Conservation (phyloP, 2,888 invertebrate genomes). For the Gisinianus flammeolus region DNA sequence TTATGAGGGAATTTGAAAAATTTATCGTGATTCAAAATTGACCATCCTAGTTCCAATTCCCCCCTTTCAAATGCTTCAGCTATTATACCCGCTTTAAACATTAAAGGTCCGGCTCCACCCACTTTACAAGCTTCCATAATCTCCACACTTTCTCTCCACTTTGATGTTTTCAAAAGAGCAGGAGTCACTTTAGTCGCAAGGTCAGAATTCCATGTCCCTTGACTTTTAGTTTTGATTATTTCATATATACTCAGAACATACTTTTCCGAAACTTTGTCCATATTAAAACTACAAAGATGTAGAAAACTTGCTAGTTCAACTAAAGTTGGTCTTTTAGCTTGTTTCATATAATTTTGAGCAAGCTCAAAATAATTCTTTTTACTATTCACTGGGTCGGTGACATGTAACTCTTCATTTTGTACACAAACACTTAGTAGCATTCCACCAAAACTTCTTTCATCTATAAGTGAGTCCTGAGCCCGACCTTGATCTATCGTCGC, state of each 20-base stretch:
- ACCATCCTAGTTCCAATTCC: conserved; percentile 68
- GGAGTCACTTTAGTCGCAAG: conserved; percentile 70
- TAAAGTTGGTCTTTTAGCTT: conserved; percentile 62
- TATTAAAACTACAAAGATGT: conserved; percentile 56
- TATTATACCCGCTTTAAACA: conserved; percentile 65
- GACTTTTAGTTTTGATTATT: conserved; percentile 65
- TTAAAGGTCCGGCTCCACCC: no score
- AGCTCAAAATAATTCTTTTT: conserved; percentile 62
- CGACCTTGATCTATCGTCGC: background rate
- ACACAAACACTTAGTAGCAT: background rate
- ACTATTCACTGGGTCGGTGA: background rate
- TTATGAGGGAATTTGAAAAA: conserved; percentile 62
- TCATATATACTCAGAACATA: conserved; percentile 67
- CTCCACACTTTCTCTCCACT: conserved; percentile 70
- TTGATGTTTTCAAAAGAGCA: conserved; percentile 70
- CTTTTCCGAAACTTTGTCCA: conserved; percentile 64
- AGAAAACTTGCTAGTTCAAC: conserved; percentile 42
- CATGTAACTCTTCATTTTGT: background rate
- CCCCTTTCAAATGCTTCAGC: conserved; percentile 69
- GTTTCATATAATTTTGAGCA: conserved; percentile 68
- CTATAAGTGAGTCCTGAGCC: background rate
- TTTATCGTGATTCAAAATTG: conserved; percentile 67
- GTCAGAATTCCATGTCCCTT: conserved; percentile 66
- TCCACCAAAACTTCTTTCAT: background rate
- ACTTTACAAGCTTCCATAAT: conserved; percentile 69